Base-by-base conservation (phyloP, 2,113 vertebrate genomes). In the Sciurus niger region DNA sequence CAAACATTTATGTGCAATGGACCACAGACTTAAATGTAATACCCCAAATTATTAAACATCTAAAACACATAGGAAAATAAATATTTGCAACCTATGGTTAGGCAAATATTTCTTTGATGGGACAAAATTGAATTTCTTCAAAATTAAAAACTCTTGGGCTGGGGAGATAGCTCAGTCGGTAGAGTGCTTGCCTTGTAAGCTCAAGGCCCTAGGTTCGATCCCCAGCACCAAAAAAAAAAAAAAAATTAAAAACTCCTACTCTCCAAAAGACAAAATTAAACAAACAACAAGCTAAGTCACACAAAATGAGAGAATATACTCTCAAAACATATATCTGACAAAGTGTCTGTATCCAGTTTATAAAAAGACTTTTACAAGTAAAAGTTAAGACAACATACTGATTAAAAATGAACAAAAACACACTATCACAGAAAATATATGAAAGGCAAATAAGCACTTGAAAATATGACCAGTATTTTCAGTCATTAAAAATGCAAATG, bases 221-320 rank as follows among this genome's bases (percentile, higher is more conserved):
- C 37, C 37, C 37, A 37, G 37, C 37, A 37, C 37, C 37, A 37
- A 37, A 37, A 37, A 37, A 37, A 37, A 37, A 37, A 37, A 37
- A 37, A 79, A 92, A 92, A 92, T 48, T 46, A 82, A 76, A 76
- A 88, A 88, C 10, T 65, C 67, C 53, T 65, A 83, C 25, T 88
- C 24, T 95, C 8, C 30, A 46, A 76, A 95, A 37, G 24, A 88
- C 30, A 72, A 70, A 84, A 79, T 55, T 67, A 48, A 92, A 37
- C 90, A 95, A 92, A 88, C 87, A 46, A 82, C 30, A 88, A 76
- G 17, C 37, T 60, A 83, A 68, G 32, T 12, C 46, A 92, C 46
- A 92, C 18, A 68, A 68, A 92, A 18, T 60, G 13, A 48, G 13
- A 82, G 14, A 80, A 43, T n/a, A 78, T 22, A 67, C 55, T 82